Percentiles rank a stretch among this genome's conserved stretches.
These are phyloP conservation scores for Sanderia malayensis DNA, from an alignment of 30 jellyfish, hydroid and myxozoan species.

Conservation along the genomic window DNA sequence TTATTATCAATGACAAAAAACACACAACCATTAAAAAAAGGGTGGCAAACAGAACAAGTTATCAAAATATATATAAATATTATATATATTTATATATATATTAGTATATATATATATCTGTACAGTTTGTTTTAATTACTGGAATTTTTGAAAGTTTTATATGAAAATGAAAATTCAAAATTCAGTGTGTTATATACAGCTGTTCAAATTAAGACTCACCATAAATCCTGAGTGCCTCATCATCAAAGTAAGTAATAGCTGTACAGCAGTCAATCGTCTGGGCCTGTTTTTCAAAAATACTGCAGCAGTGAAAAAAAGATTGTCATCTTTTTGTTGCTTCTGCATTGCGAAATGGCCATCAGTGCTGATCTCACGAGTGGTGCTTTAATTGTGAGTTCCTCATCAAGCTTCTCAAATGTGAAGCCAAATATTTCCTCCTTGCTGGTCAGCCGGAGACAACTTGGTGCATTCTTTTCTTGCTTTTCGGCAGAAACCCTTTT, in stretches of 20 bases:
- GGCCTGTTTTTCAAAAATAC: slow-evolving; percentile 44
- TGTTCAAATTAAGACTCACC: slow-evolving; percentile 9
- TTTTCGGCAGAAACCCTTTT: slow-evolving; percentile 16
- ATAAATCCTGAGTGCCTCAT: slow-evolving; percentile 36
- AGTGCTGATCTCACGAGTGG: slow-evolving; percentile 30
- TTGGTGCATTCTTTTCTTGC: slow-evolving; percentile 7
- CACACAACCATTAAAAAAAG: too few species aligned
- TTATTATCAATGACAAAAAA: too few species aligned
- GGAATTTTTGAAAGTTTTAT: too few species aligned
- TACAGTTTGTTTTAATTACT: too few species aligned
- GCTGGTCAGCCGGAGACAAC: slow-evolving; percentile 33
- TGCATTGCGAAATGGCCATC: slow-evolving; percentile 19
- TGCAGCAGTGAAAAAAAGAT: slow-evolving; percentile 29
- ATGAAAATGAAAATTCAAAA: too few species aligned
- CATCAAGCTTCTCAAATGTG: slow-evolving; percentile 26
- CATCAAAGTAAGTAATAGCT: slow-evolving; percentile 17
- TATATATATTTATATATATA: too few species aligned
- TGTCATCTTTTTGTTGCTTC: slow-evolving; percentile 19
- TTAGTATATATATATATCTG: too few species aligned
- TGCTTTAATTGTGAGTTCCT: slow-evolving; percentile 18
- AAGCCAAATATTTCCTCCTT: slow-evolving; percentile 29
- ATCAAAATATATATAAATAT: too few species aligned
- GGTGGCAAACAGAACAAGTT: too few species aligned
- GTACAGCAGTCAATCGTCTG: slow-evolving; percentile 39
- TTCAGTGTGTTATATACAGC: neutral